A percentile compares a stretch with the other conserved stretches of the same genome.
phyloP scores from a whole-genome alignment of 2,113 vertebrate species.

The Nesogale talazaci region DNA sequence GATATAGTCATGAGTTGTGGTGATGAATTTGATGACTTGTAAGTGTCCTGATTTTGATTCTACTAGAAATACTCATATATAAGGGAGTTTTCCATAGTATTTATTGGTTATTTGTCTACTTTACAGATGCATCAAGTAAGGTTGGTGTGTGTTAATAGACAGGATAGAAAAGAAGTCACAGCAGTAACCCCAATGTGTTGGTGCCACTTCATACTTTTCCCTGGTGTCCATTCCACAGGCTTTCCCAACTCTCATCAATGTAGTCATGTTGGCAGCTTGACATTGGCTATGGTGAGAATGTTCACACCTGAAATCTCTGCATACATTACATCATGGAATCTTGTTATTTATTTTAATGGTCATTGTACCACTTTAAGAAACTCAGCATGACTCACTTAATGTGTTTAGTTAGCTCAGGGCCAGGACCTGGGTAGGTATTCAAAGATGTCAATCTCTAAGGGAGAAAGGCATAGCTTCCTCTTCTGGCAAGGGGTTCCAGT shows the following conservation, averaged over 20 bases:
- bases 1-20: background rate
- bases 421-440: background rate
- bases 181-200: rapidly evolving
- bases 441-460: background rate
- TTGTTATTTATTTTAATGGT: background rate
- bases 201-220: rapidly evolving
- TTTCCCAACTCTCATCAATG: background rate
- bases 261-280: background rate
- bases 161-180: background rate
- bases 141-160: background rate
- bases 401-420: background rate
- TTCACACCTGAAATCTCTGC: background rate
- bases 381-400: background rate
- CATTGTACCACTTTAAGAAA: background rate
- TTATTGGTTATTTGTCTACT: background rate
- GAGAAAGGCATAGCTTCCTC: background rate
- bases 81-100: background rate
- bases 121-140: background rate
- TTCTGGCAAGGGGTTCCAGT: background rate
- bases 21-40: conserved; percentile 32
- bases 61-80: conserved; percentile 22
- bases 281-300: background rate
- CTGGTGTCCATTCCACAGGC: rapidly evolving
- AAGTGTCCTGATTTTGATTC: conserved; percentile 5
- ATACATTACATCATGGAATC: background rate